A percentile compares a stretch with the other conserved stretches of the same genome.
Conservation (phyloP, 1,140 invertebrate species). For the Stegodyphus dumicola region DNA sequence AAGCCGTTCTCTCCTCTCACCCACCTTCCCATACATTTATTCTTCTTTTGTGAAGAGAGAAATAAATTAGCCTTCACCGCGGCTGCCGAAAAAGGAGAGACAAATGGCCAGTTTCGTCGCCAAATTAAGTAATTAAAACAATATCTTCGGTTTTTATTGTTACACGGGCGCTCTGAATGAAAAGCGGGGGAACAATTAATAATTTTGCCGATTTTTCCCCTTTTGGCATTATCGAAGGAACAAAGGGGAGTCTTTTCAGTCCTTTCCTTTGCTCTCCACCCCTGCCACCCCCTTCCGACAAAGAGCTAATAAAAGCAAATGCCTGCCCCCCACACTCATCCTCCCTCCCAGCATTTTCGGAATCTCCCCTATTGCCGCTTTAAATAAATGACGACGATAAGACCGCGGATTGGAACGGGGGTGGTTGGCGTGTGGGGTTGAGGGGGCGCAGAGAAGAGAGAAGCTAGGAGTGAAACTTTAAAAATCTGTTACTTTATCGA, state of each 20-base stretch:
- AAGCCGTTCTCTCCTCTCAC: background rate
- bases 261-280: slow-evolving; percentile 1
- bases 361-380: slow-evolving; percentile 36
- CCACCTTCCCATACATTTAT: slow-evolving; percentile 23
- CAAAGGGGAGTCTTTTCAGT: slow-evolving; percentile 42
- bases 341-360: background rate
- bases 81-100: slow-evolving; percentile 59
- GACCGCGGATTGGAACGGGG: background rate
- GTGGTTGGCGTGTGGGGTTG: too few relatives aligned
- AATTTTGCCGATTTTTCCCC: slow-evolving; percentile 58
- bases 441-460: background rate
- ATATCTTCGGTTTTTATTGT: slow-evolving; percentile 62
- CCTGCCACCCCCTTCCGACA: slow-evolving; percentile 30
- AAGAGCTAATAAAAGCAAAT: slow-evolving; percentile 58
- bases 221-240: slow-evolving; percentile 59
- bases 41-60: slow-evolving; percentile 34
- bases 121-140: slow-evolving; percentile 62
- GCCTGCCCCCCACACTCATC: background rate
- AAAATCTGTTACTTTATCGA: slow-evolving; percentile 62
- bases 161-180: slow-evolving; percentile 46
- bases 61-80: slow-evolving; percentile 59
- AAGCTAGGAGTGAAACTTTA: slow-evolving; percentile 50
- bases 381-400: slow-evolving; percentile 59
- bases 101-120: slow-evolving; percentile 61
- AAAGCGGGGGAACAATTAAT: slow-evolving; percentile 51